phyloP scores from a whole-genome alignment of 2,888 invertebrate species.

The Archips crataeganus region DNA sequence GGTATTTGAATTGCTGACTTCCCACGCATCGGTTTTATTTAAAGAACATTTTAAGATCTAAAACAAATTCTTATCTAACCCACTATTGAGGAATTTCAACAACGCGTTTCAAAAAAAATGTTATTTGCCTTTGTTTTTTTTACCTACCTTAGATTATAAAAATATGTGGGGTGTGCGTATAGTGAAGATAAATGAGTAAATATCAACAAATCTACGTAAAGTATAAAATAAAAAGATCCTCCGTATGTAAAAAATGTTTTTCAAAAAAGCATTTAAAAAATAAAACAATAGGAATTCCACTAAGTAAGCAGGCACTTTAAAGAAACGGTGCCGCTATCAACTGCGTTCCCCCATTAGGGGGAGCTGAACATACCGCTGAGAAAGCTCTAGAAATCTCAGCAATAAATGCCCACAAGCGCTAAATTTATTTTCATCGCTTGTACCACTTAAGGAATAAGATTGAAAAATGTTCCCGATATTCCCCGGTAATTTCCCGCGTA shows the following conservation, averaged over 20 bases:
- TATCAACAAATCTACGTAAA: too few species aligned
- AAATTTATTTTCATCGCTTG: slow-evolving; percentile 83
- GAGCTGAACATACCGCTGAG: slow-evolving; percentile 55
- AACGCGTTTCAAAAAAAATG: neutral
- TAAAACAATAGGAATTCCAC: slow-evolving; percentile 21
- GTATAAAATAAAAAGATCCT: neutral
- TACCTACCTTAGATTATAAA: neutral
- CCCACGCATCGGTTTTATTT: slow-evolving; percentile 31
- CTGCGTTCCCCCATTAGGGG: slow-evolving; percentile 55
- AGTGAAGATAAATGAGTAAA: neutral
- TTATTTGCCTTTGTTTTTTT: neutral
- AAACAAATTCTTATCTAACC: slow-evolving; percentile 26
- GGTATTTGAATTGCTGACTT: slow-evolving; percentile 30
- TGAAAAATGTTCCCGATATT: slow-evolving; percentile 81
- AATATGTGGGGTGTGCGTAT: neutral
- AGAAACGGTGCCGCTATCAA: slow-evolving; percentile 23
- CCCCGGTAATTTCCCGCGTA: slow-evolving; percentile 74
- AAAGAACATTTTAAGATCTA: slow-evolving; percentile 17
- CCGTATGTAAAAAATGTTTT: neutral
- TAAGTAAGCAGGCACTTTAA: slow-evolving; percentile 21
- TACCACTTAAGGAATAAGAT: slow-evolving; percentile 84
- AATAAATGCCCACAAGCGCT: slow-evolving; percentile 81
- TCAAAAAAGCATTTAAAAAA: slow-evolving; percentile 11
- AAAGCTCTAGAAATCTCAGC: slow-evolving; percentile 80
- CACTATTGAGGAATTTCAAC: slow-evolving; percentile 10